These are phyloP conservation scores for Chrysodeixis includens DNA, from an alignment of 2,888 invertebrate genomes.

Conservation along the genomic window DNA sequence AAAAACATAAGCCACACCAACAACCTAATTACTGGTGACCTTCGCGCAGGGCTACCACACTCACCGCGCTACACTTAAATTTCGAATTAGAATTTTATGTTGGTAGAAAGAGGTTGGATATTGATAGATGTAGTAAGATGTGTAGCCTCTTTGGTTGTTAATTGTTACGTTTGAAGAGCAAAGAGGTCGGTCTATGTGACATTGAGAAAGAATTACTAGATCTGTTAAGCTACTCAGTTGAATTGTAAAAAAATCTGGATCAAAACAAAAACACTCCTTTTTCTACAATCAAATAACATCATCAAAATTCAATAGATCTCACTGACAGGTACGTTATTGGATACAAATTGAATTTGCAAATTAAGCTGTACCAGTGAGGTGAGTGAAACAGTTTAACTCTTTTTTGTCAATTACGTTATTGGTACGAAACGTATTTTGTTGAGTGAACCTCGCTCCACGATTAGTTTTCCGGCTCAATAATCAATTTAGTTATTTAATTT, in stretches of 20 bases:
- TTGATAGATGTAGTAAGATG: not conserved
- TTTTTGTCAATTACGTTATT: slow-evolving; percentile 61
- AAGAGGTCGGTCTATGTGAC: not conserved
- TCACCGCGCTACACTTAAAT: not conserved
- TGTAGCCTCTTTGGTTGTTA: not conserved
- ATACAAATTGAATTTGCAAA: slow-evolving; percentile 74
- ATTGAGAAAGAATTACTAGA: not conserved
- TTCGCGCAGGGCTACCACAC: slow-evolving; percentile 69
- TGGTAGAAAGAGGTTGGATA: not conserved
- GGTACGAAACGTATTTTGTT: slow-evolving; percentile 41
- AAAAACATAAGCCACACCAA: slow-evolving; percentile 78
- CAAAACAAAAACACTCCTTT: slow-evolving; percentile 34
- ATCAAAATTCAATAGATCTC: slow-evolving; percentile 71
- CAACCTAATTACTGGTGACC: slow-evolving; percentile 82
- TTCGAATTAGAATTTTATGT: not conserved
- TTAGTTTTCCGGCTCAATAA: slow-evolving; percentile 51
- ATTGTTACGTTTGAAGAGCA: not conserved
- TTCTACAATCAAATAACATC: slow-evolving; percentile 59
- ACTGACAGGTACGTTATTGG: slow-evolving; percentile 67
- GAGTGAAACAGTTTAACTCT: slow-evolving; percentile 63
- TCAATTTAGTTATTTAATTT: slow-evolving; percentile 45
- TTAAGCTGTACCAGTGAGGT: slow-evolving; percentile 66
- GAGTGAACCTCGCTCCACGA: slow-evolving; percentile 46
- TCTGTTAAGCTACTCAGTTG: not conserved
- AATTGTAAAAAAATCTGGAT: not conserved